Evolutionary conservation across 2,113 vertebrate species (phyloP), one percentile per base, ranked within the genome.

Genomic region (Sinocyclocheilus rhinocerous): DNA sequence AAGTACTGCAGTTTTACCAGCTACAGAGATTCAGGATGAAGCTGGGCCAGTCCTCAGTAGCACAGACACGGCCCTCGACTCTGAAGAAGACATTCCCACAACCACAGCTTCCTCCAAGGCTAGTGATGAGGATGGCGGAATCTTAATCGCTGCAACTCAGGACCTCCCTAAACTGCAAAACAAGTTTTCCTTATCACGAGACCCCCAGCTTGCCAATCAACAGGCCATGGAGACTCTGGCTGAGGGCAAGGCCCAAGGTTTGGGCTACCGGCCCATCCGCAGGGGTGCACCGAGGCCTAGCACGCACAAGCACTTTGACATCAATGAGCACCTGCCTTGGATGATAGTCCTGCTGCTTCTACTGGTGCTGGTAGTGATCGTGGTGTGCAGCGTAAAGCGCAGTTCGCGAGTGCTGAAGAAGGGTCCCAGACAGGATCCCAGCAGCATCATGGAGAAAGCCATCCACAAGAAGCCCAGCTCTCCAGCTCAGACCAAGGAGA

Each of bases 241-340:
- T 6, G 91, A 89, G 89, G 0, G 89, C 84, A 94, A 33, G 89
- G 91, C 0, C 92, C 88, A 93, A 93, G 90, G 90, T 67, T 75
- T 52, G 89, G 86, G 81, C 78, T 95, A 95, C 89, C 96, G 94
- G 89, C 94, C 96, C 1, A 94, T 95, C 75, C 95, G 96, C 52
- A 94, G 96, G 89, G 96, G 97, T 18, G 93, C 94, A 3, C 95
- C 96, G 0, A 93, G 95, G 0, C 97, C 96, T 4, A 96, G 91
- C 2, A 84, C 91, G 83, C 96, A 97, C 81, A 95, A 95, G 92
- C 95, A 96, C 91, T 99, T 99, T 1, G 98, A 99, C 92, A 99
- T 99, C 92, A 99, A 99, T 0, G 98, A 99, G 90, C 98, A 99
- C 90, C 93, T 99, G 80, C 97, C 98, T 0, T 99, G 98, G 98